phyloP scores from a whole-genome alignment of 2,888 invertebrate species.

The Zygaena filipendulae region DNA sequence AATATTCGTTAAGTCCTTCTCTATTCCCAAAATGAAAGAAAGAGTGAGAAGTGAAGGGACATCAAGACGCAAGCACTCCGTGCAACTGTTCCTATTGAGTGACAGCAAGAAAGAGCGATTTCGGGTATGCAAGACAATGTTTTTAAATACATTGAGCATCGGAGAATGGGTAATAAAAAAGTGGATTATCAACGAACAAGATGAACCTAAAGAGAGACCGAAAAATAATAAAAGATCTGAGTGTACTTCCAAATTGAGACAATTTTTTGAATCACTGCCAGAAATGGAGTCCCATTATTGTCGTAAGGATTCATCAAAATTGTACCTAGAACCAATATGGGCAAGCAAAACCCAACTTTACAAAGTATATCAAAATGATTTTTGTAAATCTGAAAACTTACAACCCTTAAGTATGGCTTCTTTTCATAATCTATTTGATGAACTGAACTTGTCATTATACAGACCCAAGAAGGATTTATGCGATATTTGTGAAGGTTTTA shows the following conservation, averaged over 20 bases:
- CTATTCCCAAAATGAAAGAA: no score
- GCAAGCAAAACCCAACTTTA: slow-evolving; percentile 3
- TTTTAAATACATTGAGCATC: not conserved
- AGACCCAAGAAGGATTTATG: slow-evolving; percentile 10
- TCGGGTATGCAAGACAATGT: not conserved
- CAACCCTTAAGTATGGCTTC: slow-evolving; percentile 5
- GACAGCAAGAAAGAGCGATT: not conserved
- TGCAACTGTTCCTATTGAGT: no score
- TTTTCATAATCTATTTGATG: slow-evolving; percentile 1
- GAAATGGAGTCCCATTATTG: not conserved
- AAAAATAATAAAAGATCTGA: not conserved
- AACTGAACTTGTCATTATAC: slow-evolving; percentile 8
- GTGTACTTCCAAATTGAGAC: not conserved
- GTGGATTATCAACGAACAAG: not conserved
- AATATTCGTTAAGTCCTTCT: no score
- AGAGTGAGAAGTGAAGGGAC: no score
- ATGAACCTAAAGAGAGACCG: not conserved
- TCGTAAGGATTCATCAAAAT: not conserved
- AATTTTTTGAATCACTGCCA: not conserved
- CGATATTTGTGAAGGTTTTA: slow-evolving; percentile 5
- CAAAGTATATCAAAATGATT: slow-evolving; percentile 6
- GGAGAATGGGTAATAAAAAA: not conserved
- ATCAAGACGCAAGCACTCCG: no score
- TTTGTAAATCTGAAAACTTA: slow-evolving; percentile 2
- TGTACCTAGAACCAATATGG: not conserved